Evolutionary conservation across 2,113 vertebrate genomes (phyloP).

Genomic region (Caretta caretta): DNA sequence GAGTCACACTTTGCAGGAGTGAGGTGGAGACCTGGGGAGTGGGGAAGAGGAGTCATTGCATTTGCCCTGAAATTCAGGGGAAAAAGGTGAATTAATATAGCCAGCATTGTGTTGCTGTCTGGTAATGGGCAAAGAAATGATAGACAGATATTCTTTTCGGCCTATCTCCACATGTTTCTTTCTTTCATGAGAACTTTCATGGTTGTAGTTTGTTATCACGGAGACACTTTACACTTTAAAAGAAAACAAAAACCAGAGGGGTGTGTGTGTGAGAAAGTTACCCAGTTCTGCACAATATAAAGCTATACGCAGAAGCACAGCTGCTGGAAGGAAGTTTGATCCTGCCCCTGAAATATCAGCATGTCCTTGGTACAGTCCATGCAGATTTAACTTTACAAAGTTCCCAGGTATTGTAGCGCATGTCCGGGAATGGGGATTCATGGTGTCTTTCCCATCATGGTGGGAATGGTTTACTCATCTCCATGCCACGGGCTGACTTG

Average conservation of each 20-base stretch:
- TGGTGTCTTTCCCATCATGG: accelerated
- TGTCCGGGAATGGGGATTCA: accelerated
- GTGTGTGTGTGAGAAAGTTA: neutral
- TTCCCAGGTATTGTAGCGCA: accelerated
- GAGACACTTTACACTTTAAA: neutral
- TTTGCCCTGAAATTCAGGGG: neutral
- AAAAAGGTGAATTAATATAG: neutral
- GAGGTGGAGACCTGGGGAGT: neutral
- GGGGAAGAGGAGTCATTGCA: neutral
- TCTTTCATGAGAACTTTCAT: neutral
- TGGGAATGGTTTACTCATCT: neutral
- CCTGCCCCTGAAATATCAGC: accelerated
- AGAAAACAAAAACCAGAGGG: neutral
- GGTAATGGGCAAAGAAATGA: neutral
- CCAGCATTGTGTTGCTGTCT: neutral
- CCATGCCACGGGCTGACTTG: neutral
- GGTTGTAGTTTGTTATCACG: neutral
- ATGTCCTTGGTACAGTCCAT: neutral
- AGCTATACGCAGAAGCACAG: neutral
- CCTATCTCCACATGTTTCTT: neutral
- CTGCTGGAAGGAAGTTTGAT: neutral
- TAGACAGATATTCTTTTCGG: too few relatives aligned
- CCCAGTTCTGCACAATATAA: accelerated
- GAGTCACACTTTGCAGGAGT: constrained; percentile 39
- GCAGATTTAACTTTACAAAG: neutral